Base-by-base conservation (phyloP, 1,140 invertebrate species). In the Achroia grisella region DNA sequence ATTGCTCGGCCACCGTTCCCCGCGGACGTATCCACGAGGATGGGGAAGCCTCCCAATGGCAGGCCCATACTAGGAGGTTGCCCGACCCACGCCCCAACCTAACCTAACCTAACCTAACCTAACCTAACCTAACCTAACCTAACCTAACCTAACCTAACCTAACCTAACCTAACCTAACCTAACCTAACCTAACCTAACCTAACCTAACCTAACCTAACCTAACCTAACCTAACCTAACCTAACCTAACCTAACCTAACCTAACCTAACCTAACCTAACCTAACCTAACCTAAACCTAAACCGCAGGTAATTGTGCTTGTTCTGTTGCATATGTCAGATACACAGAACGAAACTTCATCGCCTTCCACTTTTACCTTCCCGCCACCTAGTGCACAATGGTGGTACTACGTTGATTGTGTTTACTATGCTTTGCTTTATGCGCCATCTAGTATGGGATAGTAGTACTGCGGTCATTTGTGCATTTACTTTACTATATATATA, bases 101-200 rank as follows among this genome's bases (percentile, higher is more conserved):
- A 43, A 46, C 41, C 27, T 31, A 31, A 31, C 13, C 31, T 33
- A 33, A 43, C 41, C 41, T 33, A 32, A 43, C 41, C 31, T 39
- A 39, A 47, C 44, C 36, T 39, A 39, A 52, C 50, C 50, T 40
- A 40, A 54, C 52, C 52, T 43, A 43, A 54, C 52, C 50, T 40
- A 39, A 52, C 45, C 50, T 40, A 39, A 50, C 50, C 45, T 34
- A 40, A 52, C 50, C 52, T 43, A 43, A 54, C 52, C 52, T 43
- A 36, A 44, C 46, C 45, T 30, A 35, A 50, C 39, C 46, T 30
- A 31, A 37, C 34, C 28, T 31, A 23, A 28, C 42, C 42, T 14
- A 29, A 29, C 27, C 44, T 37, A 47, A 31, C 30, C 30, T 31
- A 31, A 31, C 30, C 30, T 31, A 31, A 31, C 37, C 30, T 39